Evolutionary conservation across 2,888 invertebrate species (phyloP), one percentile per base, ranked within the genome.

Genomic region (Lycocerus yunnanus): DNA sequence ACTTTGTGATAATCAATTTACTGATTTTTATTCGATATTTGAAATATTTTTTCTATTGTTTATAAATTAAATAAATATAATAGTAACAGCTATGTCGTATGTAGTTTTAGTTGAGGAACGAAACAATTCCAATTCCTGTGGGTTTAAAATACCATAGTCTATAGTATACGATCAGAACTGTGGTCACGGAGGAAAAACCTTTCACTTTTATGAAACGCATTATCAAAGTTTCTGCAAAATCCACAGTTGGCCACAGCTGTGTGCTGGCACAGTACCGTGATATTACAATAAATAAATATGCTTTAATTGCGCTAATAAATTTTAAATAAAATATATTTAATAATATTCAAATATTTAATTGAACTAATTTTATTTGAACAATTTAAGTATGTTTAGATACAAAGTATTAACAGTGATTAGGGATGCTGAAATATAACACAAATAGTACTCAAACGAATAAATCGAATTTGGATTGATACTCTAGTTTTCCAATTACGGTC

Each of bases 381-480:
- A 43, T n/a, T 43, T 43, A n/a, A 43, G 43, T 0, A n/a, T n/a
- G n/a, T 43, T 43, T n/a, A 43, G 43, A n/a, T 43, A 43, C 43
- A 43, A 43, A 43, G 43, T 43, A 43, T 43, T 61, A 65, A 71
- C 66, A 24, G 71, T 58, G 66, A 58, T 71, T 43, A 24, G 58
- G 66, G 71, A 59, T 66, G 66, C 66, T 66, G 71, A 72, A 66
- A 66, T 58, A 27, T 59, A 24, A 58, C 63, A 69, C 68, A 69
- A 72, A 65, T 68, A 68, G 67, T 74, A 58, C 68, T 71, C 71
- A 70, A 73, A 73, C 66, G 67, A 73, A 73, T 73, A 73, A 73
- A 73, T 69, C 70, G 59, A 66, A 70, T 73, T 73, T 69, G 67
- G 73, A 73, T 73, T 73, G 73, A 73, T 73, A 73, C 73, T 69